A percentile compares a stretch with the other conserved stretches of the same genome.
Conservation (phyloP, 2,113 vertebrate species). For the Motacilla tschutschensis region DNA sequence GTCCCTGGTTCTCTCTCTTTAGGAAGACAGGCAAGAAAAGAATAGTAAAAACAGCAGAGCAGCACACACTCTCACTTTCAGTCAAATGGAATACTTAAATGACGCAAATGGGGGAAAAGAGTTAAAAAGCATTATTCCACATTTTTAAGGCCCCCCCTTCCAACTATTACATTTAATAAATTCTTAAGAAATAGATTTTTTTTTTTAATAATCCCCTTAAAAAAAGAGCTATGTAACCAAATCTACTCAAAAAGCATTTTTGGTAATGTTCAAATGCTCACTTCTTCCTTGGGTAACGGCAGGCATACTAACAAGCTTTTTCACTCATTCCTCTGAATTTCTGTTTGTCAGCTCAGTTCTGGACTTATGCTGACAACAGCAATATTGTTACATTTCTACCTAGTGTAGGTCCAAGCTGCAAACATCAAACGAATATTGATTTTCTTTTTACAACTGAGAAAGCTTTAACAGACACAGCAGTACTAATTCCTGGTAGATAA, state of each 20-base stretch:
- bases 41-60: background rate
- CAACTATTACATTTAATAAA: background rate
- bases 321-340: background rate
- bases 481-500: background rate
- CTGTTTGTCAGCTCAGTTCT: conserved; percentile 3
- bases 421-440: conserved; percentile 45
- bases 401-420: background rate
- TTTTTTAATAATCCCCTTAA: background rate
- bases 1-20: background rate
- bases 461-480: background rate
- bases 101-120: background rate
- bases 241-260: background rate
- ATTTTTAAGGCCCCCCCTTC: background rate
- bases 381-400: conserved; percentile 18
- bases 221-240: background rate
- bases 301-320: background rate
- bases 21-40: background rate
- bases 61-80: background rate
- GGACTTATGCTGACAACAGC: conserved; percentile 13
- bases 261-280: background rate
- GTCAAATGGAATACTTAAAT: background rate
- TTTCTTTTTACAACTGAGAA: conserved; percentile 30
- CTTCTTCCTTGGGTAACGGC: background rate
- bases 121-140: background rate
- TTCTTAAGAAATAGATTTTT: background rate